These are phyloP conservation scores for Zaprionus bogoriensis DNA, from an alignment of 2,888 invertebrate genomes.

Conservation along the genomic window DNA sequence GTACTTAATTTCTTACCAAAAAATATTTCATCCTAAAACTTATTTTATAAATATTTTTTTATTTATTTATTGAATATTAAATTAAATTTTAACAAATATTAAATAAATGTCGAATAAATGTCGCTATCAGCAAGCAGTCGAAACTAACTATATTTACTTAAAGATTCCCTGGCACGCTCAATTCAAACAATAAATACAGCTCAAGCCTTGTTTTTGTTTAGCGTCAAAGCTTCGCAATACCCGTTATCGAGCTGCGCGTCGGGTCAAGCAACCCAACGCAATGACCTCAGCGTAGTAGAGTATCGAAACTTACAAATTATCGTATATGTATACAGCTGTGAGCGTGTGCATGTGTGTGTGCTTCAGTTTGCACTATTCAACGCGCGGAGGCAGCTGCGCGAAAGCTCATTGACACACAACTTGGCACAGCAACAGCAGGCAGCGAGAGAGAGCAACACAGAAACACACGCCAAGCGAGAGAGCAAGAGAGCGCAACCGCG, in stretches of 20 bases:
- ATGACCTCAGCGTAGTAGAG: not conserved
- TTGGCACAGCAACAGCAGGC: too few species aligned
- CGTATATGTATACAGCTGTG: too few species aligned
- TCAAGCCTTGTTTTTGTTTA: not conserved
- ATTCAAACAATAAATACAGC: not conserved
- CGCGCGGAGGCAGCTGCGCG: conserved; percentile 10
- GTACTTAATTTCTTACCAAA: too few species aligned
- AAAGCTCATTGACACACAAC: conserved; percentile 30
- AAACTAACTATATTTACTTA: not conserved
- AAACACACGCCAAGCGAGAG: not conserved
- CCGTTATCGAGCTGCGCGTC: not conserved
- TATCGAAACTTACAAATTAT: conserved; percentile 13
- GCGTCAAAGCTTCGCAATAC: not conserved
- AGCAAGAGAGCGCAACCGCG: not conserved
- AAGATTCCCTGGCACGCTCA: not conserved
- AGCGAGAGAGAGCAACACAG: conserved; percentile 4
- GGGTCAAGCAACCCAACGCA: not conserved
- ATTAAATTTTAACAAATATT: too few species aligned
- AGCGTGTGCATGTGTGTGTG: conserved; percentile 3
- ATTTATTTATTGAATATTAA: too few species aligned
- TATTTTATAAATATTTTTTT: too few species aligned
- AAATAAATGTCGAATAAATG: too few species aligned
- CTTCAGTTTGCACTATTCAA: conserved; percentile 14
- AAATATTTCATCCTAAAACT: too few species aligned
- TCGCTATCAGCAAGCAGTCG: too few species aligned